Base-by-base conservation (phyloP, 2,113 vertebrate species). In the Saiga tatarica region DNA sequence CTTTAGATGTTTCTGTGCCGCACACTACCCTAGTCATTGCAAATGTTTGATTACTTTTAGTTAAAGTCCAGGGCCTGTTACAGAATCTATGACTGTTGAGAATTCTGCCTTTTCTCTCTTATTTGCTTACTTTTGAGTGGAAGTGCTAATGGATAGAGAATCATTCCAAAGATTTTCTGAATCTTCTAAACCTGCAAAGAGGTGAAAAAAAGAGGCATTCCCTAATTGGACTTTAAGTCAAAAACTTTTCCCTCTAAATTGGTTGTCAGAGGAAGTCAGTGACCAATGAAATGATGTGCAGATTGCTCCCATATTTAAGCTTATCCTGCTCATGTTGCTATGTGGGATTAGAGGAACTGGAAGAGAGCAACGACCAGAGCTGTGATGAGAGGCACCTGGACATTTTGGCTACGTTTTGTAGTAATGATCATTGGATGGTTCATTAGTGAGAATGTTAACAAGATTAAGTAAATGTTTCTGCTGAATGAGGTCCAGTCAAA, bases 401-500 rank as follows among this genome's bases (percentile, higher is more conserved):
- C 28, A 33, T 84, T 71, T 74, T 94, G 86, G 91, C 71, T 33
- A 17, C 45, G 23, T 81, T 53, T 79, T 78, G 30, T 52, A 36
- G 52, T 74, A 92, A 89, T 93, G 71, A 84, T 50, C 81, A 87
- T 67, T 21, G 42, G 81, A 83, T 53, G 74, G 45, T 42, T 96
- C 57, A 78, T 87, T 87, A 87, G 85, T 60, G 62, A 84, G 76
- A 84, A 92, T n/a, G 11, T 88, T 95, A 91, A 94, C n/a, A 89
- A 93, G 93, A 92, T 89, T 96, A 97, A 94, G 52, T n/a, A 92
- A 87, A 71, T 84, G 19, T 78, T 96, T 95, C 87, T 87, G 85
- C 60, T 92, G 59, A 95, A 42, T 97, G 60, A 97, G 71, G 45
- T 95, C 23, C 57, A 83, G 64, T 74, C 42, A 93, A 94, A 82